Evolutionary conservation across 2,888 invertebrate genomes (phyloP), one percentile per base, ranked within the genome.

Genomic region (Ochropacha duplaris): DNA sequence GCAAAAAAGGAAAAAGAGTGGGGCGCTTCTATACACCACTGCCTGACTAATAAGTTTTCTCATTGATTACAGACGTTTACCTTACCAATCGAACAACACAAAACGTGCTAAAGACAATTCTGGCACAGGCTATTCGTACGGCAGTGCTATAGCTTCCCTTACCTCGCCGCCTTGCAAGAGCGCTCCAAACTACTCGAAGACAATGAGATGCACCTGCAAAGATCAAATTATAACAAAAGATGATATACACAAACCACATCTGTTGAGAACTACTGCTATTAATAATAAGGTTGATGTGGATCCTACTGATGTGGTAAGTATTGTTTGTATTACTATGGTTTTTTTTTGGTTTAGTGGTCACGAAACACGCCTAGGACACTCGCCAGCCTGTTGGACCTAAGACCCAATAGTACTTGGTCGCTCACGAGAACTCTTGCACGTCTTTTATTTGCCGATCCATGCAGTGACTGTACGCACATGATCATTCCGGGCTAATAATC

Each of bases 101-200:
- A 92, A 92, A 63, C 74, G 92, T 1, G 89, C 84, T 12, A 92
- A 91, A 76, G 92, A 92, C 70, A 92, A 89, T 70, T 84, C 89
- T 0, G 88, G 91, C 14, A 82, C 86, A 0, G 88, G 90, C 1
- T 91, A 90, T 60, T 90, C 90, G 0, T 92, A 92, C 60, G 90
- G 92, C 1, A 79, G 86, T 14, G 88, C 90, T 1, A 68, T 90
- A 12, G 87, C 88, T 0, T 79, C 84, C 4, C 72, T 89, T 2
- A 69, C 79, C 34, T 71, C 70, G 49, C 63, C 75, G 2, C 71
- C 78, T 0, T 64, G 71, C 8, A 82, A 79, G 65, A 78, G 72
- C 56, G 66, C 76, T 0, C 39, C 69, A 4, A 73, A 68, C 2
- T 80, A 78, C 55, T 60, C 69, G 0, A 81, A 81, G 56, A 65